A percentile compares a stretch with the other conserved stretches of the same genome.
phyloP scores from a whole-genome alignment of 1,140 invertebrate genomes.

The Nixonia krombeini region DNA sequence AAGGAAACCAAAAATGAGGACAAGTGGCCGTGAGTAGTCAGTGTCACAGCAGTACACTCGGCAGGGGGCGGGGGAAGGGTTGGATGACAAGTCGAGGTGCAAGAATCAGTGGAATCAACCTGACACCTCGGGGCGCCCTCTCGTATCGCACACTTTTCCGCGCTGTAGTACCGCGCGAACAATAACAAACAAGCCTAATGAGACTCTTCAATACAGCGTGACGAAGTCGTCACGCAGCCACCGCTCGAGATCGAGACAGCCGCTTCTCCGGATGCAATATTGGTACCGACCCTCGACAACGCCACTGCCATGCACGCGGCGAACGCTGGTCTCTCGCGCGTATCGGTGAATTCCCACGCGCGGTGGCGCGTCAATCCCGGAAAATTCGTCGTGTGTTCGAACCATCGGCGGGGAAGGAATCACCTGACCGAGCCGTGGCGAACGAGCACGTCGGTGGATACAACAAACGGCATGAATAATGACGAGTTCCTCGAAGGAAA shows the following conservation, averaged over 20 bases:
- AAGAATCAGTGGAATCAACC: constrained; percentile 69
- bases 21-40: constrained; percentile 60
- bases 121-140: constrained; percentile 68
- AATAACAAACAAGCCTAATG: constrained; percentile 71
- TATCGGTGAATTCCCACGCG: no score
- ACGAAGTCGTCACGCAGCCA: constrained; percentile 11
- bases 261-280: no score
- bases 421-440: no score
- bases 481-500: constrained; percentile 55
- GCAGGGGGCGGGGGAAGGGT: no score
- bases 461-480: constrained; percentile 57
- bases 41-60: constrained; percentile 31
- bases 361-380: no score
- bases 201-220: constrained; percentile 66
- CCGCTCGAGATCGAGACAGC: background rate
- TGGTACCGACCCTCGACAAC: no score
- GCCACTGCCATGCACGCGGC: no score
- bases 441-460: background rate
- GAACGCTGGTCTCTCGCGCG: no score
- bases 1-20: constrained; percentile 71
- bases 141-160: constrained; percentile 61
- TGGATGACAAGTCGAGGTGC: constrained; percentile 60
- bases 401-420: no score
- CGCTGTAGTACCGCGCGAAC: constrained; percentile 60
- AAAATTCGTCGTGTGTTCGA: no score